Evolutionary conservation across 2,888 invertebrate species (phyloP).

Genomic region (Itoplectis maculator): DNA sequence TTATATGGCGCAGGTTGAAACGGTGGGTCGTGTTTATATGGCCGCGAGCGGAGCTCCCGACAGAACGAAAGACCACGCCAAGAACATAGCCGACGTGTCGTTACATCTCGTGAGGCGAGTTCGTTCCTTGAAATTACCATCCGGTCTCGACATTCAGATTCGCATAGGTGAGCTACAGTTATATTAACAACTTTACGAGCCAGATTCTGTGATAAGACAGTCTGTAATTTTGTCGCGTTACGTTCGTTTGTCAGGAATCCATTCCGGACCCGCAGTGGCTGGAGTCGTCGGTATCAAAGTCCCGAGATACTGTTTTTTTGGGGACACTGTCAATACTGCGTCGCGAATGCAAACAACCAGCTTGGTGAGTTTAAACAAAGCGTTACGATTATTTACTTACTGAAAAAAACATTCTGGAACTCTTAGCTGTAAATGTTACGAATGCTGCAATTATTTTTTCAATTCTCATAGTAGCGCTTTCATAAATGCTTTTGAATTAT

Average conservation of each 20-base stretch:
- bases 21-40: conserved; percentile 97
- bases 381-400: conserved; percentile 9
- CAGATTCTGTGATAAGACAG: neutral
- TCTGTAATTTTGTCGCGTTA: neutral
- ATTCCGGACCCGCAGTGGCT: conserved; percentile 95
- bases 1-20: conserved; percentile 90
- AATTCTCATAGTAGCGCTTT: too few relatives aligned
- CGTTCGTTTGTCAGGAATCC: conserved; percentile 87
- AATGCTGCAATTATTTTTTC: too few relatives aligned
- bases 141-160: conserved; percentile 87
- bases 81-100: conserved; percentile 91
- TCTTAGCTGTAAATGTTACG: too few relatives aligned
- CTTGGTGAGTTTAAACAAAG: conserved; percentile 83
- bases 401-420: neutral
- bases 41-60: conserved; percentile 96
- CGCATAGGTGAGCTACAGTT: conserved; percentile 86
- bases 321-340: conserved; percentile 96
- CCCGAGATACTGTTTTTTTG: conserved; percentile 95
- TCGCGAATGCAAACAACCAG: conserved; percentile 94
- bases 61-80: conserved; percentile 90
- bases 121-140: conserved; percentile 87
- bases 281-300: conserved; percentile 94
- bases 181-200: conserved; percentile 16
- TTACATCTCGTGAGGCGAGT: conserved; percentile 90
- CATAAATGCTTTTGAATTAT: too few relatives aligned